phyloP scores from a whole-genome alignment of 2,888 invertebrate species.

The Watsonalla cultraria region DNA sequence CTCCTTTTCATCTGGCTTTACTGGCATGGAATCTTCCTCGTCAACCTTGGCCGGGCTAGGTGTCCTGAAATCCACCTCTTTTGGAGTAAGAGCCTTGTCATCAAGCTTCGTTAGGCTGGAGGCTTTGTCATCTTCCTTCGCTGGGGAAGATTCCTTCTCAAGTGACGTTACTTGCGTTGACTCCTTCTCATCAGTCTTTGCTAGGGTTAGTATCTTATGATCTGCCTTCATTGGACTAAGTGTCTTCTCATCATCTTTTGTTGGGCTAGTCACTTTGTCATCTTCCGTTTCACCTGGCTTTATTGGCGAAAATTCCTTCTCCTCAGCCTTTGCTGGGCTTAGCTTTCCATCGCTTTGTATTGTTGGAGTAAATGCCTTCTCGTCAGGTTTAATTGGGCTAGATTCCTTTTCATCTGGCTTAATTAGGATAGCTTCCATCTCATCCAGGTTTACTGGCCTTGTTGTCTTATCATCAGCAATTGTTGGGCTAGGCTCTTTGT shows the following conservation, averaged over 20 bases:
- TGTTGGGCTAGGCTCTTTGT: constrained; percentile 1
- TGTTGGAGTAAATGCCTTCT: constrained; percentile 1
- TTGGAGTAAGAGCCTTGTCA: constrained; percentile 3
- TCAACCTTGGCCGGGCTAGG: not conserved
- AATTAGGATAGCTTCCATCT: not conserved
- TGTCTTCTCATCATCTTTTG: not conserved
- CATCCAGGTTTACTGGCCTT: not conserved
- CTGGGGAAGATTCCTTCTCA: not conserved
- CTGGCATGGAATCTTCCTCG: no score
- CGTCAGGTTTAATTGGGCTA: not conserved
- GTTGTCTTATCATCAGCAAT: not conserved
- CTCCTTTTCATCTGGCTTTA: constrained; percentile 8
- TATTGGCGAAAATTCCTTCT: not conserved
- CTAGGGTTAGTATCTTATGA: constrained; percentile 4
- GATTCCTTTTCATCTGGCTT: not conserved
- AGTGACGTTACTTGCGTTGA: not conserved
- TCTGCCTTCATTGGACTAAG: not conserved
- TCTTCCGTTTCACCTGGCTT: not conserved
- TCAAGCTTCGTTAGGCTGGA: constrained; percentile 1
- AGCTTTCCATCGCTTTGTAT: constrained; percentile 2
- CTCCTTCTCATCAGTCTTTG: constrained; percentile 1
- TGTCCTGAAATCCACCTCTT: not conserved
- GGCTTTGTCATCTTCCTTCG: not conserved
- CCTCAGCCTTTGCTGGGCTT: not conserved
- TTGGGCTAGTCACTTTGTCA: not conserved